Conservation (phyloP, 2,888 invertebrate species). For the Hecatera dysodea region DNA sequence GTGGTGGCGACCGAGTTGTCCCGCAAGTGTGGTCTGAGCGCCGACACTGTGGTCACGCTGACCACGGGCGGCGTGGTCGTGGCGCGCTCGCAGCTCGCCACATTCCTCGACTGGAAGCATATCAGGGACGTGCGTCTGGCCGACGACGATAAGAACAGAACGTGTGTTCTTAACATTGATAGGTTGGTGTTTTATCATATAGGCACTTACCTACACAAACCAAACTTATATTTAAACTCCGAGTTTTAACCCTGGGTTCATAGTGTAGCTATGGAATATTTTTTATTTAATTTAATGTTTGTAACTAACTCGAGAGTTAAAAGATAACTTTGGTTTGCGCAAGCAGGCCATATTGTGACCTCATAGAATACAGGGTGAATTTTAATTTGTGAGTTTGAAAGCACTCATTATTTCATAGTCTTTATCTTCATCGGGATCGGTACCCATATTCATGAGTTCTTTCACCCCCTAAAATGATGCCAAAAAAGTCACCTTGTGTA, state of each 20-base stretch:
- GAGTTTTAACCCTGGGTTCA: too few relatives aligned
- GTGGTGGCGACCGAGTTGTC: constrained; percentile 92
- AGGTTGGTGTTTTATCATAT: constrained; percentile 87
- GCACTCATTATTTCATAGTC: neutral
- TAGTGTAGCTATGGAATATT: too few relatives aligned
- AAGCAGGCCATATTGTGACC: too few relatives aligned
- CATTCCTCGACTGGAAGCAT: constrained; percentile 91
- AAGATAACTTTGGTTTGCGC: too few relatives aligned
- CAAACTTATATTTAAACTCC: too few relatives aligned
- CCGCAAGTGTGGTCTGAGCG: constrained; percentile 91
- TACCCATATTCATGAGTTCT: neutral
- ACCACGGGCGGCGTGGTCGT: constrained; percentile 90
- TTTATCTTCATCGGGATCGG: neutral
- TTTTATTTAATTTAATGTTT: too few relatives aligned
- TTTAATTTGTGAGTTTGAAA: too few relatives aligned
- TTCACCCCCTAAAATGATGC: neutral
- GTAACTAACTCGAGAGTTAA: too few relatives aligned
- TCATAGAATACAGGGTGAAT: too few relatives aligned
- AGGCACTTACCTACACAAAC: too few relatives aligned
- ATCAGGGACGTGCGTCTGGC: constrained; percentile 90
- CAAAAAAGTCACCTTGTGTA: neutral
- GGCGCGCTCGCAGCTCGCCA: constrained; percentile 87
- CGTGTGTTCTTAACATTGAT: constrained; percentile 92
- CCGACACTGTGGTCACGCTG: constrained; percentile 90
- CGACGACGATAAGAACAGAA: constrained; percentile 90